These are phyloP conservation scores for Etheostoma nigrum DNA, from an alignment of 2,797 vertebrate genomes.

Conservation along the genomic window DNA sequence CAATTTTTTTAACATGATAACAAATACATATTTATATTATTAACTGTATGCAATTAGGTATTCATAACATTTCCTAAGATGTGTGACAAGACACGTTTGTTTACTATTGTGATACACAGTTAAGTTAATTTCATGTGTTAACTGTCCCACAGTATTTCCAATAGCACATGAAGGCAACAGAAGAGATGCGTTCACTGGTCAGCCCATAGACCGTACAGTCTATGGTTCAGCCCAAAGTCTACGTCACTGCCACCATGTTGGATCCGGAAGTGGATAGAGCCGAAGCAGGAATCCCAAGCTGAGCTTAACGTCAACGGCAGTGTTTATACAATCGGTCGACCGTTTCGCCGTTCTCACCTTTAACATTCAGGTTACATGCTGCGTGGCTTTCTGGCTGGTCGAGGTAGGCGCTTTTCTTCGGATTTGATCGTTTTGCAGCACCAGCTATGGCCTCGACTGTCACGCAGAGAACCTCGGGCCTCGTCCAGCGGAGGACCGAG, in stretches of 20 bases:
- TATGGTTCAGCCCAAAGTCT: slow-evolving; percentile 1
- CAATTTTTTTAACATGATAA: not conserved
- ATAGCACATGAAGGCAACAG: slow-evolving; percentile 28
- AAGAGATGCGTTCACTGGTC: slow-evolving; percentile 28
- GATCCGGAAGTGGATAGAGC: slow-evolving; percentile 82
- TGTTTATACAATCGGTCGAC: slow-evolving; percentile 35
- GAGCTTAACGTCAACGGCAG: slow-evolving; percentile 51
- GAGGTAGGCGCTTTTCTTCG: slow-evolving; percentile 44
- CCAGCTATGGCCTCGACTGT: slow-evolving; percentile 88
- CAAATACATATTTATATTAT: not conserved
- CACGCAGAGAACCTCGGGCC: slow-evolving; percentile 93
- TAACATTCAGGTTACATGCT: slow-evolving; percentile 56
- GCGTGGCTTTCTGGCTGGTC: slow-evolving; percentile 35
- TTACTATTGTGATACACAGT: not conserved
- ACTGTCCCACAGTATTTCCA: not conserved
- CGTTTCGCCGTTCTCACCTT: slow-evolving; percentile 33
- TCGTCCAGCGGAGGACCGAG: slow-evolving; percentile 96
- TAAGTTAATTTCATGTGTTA: too few relatives aligned
- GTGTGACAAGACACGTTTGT: not conserved
- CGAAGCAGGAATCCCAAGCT: slow-evolving; percentile 57
- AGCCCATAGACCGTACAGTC: too few relatives aligned
- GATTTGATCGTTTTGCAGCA: slow-evolving; percentile 40
- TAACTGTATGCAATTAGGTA: not conserved
- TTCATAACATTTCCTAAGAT: not conserved
- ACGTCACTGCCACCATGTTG: slow-evolving; percentile 96